A percentile compares a stretch with the other conserved stretches of the same genome.
Conservation (phyloP, 2,888 invertebrate species). For the Anticlea derivata region DNA sequence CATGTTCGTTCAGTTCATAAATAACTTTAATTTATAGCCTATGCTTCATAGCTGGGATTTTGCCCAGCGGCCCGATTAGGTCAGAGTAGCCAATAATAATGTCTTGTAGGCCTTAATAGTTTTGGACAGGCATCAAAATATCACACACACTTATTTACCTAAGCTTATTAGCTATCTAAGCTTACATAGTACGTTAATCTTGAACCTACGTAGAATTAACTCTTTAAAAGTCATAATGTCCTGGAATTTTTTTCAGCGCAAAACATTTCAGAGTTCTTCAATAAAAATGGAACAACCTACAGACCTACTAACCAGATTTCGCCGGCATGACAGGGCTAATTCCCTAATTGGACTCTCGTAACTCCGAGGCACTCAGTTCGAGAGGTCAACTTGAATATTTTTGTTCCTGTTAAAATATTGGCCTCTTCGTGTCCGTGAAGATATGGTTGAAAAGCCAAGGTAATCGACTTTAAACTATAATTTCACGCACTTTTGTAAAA, state of each 20-base stretch:
- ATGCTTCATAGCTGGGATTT: too few species aligned
- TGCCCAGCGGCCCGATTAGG: not conserved
- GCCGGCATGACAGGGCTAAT: constrained; percentile 29
- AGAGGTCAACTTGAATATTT: constrained; percentile 36
- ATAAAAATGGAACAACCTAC: not conserved
- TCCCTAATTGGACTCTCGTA: constrained; percentile 51
- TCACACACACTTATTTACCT: not conserved
- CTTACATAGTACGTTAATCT: too few species aligned
- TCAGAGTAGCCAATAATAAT: not conserved
- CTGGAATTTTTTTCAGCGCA: too few species aligned
- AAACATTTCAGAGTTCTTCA: too few species aligned
- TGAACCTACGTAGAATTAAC: too few species aligned
- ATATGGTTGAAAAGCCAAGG: too few species aligned
- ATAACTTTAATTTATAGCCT: not conserved
- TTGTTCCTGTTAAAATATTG: constrained; percentile 35
- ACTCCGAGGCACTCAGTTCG: constrained; percentile 27
- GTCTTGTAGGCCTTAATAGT: not conserved
- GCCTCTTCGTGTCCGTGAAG: constrained; percentile 30
- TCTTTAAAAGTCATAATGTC: too few species aligned
- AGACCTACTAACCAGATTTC: constrained; percentile 12
- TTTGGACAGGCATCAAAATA: not conserved
- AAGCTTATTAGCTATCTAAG: too few species aligned
- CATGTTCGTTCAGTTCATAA: not conserved
- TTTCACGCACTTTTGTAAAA: too few species aligned
- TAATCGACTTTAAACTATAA: too few species aligned